Base-by-base conservation (phyloP, 2,797 vertebrate genomes). In the Myripristis murdjan region DNA sequence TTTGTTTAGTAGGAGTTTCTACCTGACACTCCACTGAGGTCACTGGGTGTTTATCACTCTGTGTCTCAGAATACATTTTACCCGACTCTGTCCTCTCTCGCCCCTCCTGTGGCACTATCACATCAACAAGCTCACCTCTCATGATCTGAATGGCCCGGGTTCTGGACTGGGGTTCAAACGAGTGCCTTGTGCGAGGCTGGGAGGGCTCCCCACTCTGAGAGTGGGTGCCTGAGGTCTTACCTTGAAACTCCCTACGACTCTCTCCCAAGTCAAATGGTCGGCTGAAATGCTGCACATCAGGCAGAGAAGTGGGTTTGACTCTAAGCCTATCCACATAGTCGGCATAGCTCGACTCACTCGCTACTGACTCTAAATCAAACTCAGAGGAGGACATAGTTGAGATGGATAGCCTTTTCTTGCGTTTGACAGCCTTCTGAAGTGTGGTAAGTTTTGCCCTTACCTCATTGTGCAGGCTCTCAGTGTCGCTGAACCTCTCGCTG, bases 401-500 rank as follows among this genome's bases (percentile, higher is more conserved):
- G 52, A 95, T 88, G 24, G 93, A 94, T 20, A 94, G 85, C 79
- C 95, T 96, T 87, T 95, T 97, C 83, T 94, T 99, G 88, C 96
- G 96, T 85, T 95, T 90, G 0, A 94, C 94, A 47, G 92, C 96
- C 88, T 92, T 97, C 68, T 98, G 94, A 41, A 99, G 94, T 10
- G 94, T 95, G 43, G 85, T 94, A 5, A 99, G 92, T 82, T 99
- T 99, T 54, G 93, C 92, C 74, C 96, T 96, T 39, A 96, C 97
- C 86, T 99, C 97, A 6, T 96, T 95, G 65, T 99, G 95, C 73
- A 98, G 95, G 69, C 95, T 96, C 66, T 96, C 95, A 0, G 95
- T 95, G 86, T 96, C 91, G 52, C 93, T 95, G 83, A 95, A 91
- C 71, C 82, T 83, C 11, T 95, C 94, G 2, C 94, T 95, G 84